These are phyloP conservation scores for Menura novaehollandiae DNA, from an alignment of 2,113 vertebrate species.

Conservation along the genomic window DNA sequence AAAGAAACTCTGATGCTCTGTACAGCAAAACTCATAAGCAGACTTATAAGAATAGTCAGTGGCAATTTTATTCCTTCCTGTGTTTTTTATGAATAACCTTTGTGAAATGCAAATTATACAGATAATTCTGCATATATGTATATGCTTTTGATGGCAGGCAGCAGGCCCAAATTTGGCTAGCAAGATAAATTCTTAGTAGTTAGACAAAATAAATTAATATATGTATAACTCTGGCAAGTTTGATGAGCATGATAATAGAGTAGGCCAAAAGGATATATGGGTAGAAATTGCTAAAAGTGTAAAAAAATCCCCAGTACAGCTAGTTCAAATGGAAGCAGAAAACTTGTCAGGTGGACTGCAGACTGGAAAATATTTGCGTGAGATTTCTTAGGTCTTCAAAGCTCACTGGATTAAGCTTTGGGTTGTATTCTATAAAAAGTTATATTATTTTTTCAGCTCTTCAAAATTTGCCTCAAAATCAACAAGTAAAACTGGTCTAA, in stretches of 20 bases:
- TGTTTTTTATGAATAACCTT: neutral
- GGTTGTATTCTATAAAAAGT: neutral
- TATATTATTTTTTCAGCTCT: neutral
- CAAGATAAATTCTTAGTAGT: neutral
- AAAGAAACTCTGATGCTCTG: neutral
- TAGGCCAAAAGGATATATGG: neutral
- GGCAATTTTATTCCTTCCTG: neutral
- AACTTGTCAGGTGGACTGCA: neutral
- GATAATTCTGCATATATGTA: neutral
- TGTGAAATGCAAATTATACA: neutral
- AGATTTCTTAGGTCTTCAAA: neutral
- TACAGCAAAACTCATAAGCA: neutral
- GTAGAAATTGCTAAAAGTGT: neutral
- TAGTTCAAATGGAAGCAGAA: neutral
- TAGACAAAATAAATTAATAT: neutral
- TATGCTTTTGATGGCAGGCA: neutral
- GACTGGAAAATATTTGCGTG: neutral
- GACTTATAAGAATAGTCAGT: neutral
- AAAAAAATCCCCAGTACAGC: neutral
- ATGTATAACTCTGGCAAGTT: neutral
- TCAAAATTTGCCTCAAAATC: neutral
- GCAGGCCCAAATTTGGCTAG: neutral
- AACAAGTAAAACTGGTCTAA: neutral
- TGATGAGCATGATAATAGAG: accelerated
- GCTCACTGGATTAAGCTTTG: neutral